Evolutionary conservation across 2,113 vertebrate genomes (phyloP).

Genomic region (Otis tarda): DNA sequence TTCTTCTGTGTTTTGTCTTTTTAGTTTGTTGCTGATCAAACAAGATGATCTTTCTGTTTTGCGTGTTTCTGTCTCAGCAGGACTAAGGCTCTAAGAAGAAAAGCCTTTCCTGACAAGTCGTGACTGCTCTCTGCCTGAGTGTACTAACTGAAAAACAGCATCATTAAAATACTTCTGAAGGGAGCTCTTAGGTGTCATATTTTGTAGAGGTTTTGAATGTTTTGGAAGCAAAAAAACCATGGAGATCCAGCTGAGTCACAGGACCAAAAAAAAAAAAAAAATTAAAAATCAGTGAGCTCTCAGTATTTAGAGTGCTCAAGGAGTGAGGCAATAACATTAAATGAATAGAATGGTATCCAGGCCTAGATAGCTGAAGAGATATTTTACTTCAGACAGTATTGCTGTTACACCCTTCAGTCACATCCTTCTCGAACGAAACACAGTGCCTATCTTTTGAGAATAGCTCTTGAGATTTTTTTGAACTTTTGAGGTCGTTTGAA

Average conservation of each 20-base stretch:
- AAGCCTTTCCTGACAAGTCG: background rate
- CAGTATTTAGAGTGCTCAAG: background rate
- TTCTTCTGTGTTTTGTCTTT: background rate
- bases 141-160: background rate
- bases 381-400: background rate
- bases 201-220: background rate
- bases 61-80: background rate
- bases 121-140: background rate
- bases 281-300: background rate
- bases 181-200: background rate
- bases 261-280: too few species aligned
- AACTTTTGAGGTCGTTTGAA: background rate
- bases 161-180: background rate
- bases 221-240: background rate
- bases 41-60: conserved; percentile 6
- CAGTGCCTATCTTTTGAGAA: background rate
- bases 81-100: background rate
- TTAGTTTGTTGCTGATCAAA: conserved; percentile 29
- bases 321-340: background rate
- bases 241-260: background rate
- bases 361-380: background rate
- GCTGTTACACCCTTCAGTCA: background rate
- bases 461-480: background rate
- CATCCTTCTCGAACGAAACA: background rate
- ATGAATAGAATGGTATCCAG: background rate